Evolutionary conservation across 2,888 invertebrate genomes (phyloP), one percentile per base, ranked within the genome.

Genomic region (Drosophila lutescens): DNA sequence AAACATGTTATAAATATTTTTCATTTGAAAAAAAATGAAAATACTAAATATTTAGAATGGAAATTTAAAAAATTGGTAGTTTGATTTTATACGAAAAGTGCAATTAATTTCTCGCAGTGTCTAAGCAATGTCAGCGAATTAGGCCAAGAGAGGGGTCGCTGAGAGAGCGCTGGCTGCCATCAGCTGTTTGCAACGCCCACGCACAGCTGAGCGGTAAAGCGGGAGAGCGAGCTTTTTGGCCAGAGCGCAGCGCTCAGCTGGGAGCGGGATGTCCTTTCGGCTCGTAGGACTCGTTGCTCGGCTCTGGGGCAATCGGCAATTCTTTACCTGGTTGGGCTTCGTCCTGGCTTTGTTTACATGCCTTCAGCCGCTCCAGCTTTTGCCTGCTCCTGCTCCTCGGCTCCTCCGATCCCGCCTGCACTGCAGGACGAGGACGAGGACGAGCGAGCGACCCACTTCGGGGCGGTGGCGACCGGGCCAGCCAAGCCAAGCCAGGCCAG

Each of bases 61-160:
- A n/a, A n/a, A 26, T 6, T 26, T 6, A 6, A 26, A 26, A 30
- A 30, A 26, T 1, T 26, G 0, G 5, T 26, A 26, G 2, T 26
- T 26, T 1, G 26, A 26, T 26, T 26, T 30, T 1, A 30, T 30
- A 30, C 2, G 8, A 8, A 8, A 8, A 7, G 8, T 30, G 30
- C 30, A 8, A 5, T 12, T 3, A 0, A 13, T 5, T 46, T 46
- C 15, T 32, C 9, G 2, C 13, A 34, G 61, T 62, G 62, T 10
- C 68, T 76, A 71, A 68, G 86, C 77, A 78, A 81, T 83, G 86
- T 70, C 86, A 84, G 74, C 66, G 59, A 83, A 87, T 76, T 87
- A 65, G 83, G 87, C 56, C 83, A 84, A 60, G 32, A 55, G 57
- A 62, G 56, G 56, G 63, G 51, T 49, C 43, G 34, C 20, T 57